Evolutionary conservation across 2,113 vertebrate species (phyloP), one percentile per base, ranked within the genome.

Genomic region (Saccopteryx leptura): DNA sequence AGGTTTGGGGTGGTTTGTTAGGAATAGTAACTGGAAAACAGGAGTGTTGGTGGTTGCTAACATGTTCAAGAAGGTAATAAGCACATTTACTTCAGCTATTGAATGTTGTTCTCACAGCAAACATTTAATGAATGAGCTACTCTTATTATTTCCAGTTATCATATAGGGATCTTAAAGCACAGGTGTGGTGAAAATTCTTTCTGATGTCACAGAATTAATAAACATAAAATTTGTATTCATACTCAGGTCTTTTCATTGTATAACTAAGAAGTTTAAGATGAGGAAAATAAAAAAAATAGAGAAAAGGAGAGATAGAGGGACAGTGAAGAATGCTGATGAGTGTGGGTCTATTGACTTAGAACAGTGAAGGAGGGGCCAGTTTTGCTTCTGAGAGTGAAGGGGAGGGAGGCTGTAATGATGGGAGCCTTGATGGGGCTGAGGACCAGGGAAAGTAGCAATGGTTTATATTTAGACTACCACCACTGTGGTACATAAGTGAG

Each of bases 321-420:
- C 6, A 56, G 11, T n/a, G 60, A 86, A 23, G 5, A 56, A 63
- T 23, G 10, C 1, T 1, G 48, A 24, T 50, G 52, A 4, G 14
- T 7, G 4, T 31, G 19, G 5, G 18, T 76, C 33, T 88, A 9
- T 9, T 9, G 26, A 56, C 21, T n/a, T 46, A 31, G 39, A 48
- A 7, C 10, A 68, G 19, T 46, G 14, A 7, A 10, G 28, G 8
- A 46, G 1, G 8, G 12, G 23, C 15, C 46, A 72, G 11, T 17
- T 80, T 91, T 39, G 26, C 21, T 81, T 58, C 21, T 80, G 19
- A 88, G 24, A 28, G 12, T 2, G 9, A 33, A 63, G 7, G 21
- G 1, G 5, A 46, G 26, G 0, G 26, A 39, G 9, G 10, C 31
- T 4, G 4, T 23, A 14, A 28, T n/a, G 24, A n/a, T 15, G 33